These are phyloP conservation scores for pig (Sus scrofa) DNA, from an alignment of 2,113 vertebrate genomes.

Conservation along the genomic window DNA sequence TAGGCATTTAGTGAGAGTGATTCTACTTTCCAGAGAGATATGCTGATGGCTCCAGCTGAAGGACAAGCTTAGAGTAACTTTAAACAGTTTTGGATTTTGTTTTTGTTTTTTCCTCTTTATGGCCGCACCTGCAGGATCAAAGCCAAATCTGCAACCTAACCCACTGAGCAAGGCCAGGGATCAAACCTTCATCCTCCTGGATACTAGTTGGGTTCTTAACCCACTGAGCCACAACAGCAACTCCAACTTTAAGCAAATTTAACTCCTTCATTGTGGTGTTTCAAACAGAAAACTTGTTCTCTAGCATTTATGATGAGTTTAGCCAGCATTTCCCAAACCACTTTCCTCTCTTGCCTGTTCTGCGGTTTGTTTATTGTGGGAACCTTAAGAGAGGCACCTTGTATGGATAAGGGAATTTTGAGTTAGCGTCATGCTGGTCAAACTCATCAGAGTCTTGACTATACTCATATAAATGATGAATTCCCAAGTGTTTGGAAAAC, in stretches of 20 bases:
- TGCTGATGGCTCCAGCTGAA: background rate
- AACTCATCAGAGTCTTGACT: background rate
- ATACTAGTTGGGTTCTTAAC: too few species aligned
- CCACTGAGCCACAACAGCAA: too few species aligned
- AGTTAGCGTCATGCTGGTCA: background rate
- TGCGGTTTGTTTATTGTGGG: background rate
- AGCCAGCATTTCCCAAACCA: background rate
- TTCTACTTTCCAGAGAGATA: background rate
- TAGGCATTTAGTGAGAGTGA: background rate
- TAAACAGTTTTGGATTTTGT: too few species aligned
- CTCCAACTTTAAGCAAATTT: background rate
- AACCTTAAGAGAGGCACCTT: background rate
- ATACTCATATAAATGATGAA: background rate
- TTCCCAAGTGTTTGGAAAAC: background rate
- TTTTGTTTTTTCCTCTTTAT: too few species aligned
- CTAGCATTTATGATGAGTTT: background rate
- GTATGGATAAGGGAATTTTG: background rate
- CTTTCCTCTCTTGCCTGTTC: background rate
- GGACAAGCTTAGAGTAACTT: background rate
- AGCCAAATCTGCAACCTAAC: too few species aligned
- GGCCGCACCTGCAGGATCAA: too few species aligned
- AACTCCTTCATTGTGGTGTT: background rate
- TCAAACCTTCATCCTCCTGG: too few species aligned
- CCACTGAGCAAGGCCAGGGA: too few species aligned
- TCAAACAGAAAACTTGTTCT: background rate